Base-by-base conservation (phyloP, 2,888 invertebrate genomes). In the Parnassius smintheus region DNA sequence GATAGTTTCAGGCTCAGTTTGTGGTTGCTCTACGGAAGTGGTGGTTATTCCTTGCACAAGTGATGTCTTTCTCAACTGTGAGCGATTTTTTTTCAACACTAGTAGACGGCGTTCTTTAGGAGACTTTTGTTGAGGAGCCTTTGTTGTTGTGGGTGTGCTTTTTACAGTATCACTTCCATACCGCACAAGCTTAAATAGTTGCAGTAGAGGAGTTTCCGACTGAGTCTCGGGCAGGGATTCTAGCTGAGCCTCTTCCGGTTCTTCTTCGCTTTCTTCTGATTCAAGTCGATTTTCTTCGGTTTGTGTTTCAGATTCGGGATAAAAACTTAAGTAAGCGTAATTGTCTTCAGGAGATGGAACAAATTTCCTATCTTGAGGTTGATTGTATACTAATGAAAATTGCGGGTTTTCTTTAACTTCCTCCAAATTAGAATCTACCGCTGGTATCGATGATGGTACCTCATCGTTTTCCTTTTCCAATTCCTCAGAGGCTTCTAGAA, bases 181-280 rank as follows among this genome's bases (percentile, higher is more conserved):
- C n/a, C 73, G 71, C 50, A 73, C 59, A n/a, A 73, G 64, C 50
- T 66, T 66, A 45, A 69, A 70, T 51, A 65, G 66, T 66, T 63
- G 57, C 51, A 65, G 58, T 60, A 66, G 66, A 10, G 64, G 67
- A 41, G 67, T 62, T 9, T 62, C 66, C n/a, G 62, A 45, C 61
- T 64, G 57, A 8, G 57, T 50, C 61, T 65, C 65, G 22, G 35
- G 35, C 35, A 35, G 35, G 35, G 7, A 35, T 35, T 35, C 35
- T 35, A 0, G 35, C 35, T 35, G 35, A 35, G 35, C 11, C 49
- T 49, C 49, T 11, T 62, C 61, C 9, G 48, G 49, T 61, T 66
- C 57, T 44, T 58, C 58, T 51, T 64, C 59, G n/a, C 45, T 56
- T 50, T 66, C 61, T 46, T 61, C 60, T 9, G 58, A 18, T n/a